Percentiles rank a stretch among this genome's conserved stretches.
Evolutionary conservation across 1,140 invertebrate species (phyloP).

Genomic region (Drosophila erecta): DNA sequence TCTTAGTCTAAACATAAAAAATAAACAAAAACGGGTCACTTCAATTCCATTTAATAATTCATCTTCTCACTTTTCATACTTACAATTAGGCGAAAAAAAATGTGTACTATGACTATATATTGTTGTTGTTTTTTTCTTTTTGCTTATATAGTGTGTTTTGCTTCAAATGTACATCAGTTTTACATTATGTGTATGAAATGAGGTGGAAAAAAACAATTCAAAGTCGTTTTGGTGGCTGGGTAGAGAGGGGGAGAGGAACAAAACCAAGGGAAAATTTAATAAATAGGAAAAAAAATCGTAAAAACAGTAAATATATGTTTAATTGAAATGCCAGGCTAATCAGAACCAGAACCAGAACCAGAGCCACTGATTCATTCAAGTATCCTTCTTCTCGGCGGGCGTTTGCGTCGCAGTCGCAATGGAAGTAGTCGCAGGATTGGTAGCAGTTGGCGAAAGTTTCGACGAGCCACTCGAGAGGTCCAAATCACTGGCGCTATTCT

Average conservation of each 20-base stretch:
- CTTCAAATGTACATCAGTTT: conserved; percentile 46
- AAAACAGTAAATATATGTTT: conserved; percentile 16
- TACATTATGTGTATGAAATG: conserved; percentile 33
- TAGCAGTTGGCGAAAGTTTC: conserved; percentile 18
- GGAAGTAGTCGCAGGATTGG: conserved; percentile 3
- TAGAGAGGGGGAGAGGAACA: conserved; percentile 9
- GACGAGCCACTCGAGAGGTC: conserved; percentile 47
- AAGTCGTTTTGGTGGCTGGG: conserved; percentile 3
- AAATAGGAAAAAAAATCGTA: conserved; percentile 45
- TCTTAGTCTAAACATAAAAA: conserved; percentile 11
- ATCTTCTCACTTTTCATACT: conserved; percentile 45
- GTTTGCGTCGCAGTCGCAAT: conserved; percentile 20
- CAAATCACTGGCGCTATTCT: conserved; percentile 75
- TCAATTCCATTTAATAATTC: conserved; percentile 50
- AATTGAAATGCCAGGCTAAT: conserved; percentile 49
- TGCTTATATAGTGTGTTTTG: conserved; percentile 21
- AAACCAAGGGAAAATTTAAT: conserved; percentile 24
- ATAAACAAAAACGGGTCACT: conserved; percentile 38
- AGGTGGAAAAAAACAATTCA: conserved; percentile 3
- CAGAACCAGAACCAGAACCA: neutral
- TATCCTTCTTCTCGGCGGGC: conserved; percentile 60
- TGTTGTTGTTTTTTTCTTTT: conserved; percentile 13
- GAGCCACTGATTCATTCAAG: conserved; percentile 39
- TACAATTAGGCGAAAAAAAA: conserved; percentile 50
- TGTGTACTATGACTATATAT: conserved; percentile 29